Conservation (phyloP, 2,797 vertebrate species). For the Numenius phaeopus region DNA sequence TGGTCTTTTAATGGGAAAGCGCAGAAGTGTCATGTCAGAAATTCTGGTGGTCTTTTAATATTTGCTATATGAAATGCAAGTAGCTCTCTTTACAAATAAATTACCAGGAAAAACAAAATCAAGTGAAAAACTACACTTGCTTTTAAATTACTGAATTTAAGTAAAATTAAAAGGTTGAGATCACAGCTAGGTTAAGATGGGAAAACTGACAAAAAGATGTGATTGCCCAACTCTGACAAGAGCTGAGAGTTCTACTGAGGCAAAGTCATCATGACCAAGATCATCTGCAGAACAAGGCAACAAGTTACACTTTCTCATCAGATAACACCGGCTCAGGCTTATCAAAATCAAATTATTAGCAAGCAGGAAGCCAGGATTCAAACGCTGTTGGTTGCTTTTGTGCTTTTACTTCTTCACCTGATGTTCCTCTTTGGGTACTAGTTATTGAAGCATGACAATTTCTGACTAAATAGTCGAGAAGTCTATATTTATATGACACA, state of each 20-base stretch:
- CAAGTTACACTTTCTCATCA: neutral
- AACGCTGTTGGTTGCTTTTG: neutral
- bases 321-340: neutral
- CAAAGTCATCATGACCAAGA: neutral
- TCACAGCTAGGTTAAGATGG: neutral
- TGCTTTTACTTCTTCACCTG: neutral
- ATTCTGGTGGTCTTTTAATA: neutral
- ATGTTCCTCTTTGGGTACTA: neutral
- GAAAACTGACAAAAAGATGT: neutral
- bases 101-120: neutral
- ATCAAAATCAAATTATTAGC: constrained; percentile 41
- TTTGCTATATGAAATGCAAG: neutral
- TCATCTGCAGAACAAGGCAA: neutral
- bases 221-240: neutral
- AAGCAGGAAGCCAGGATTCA: neutral
- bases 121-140: neutral
- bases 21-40: neutral
- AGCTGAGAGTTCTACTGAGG: neutral
- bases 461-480: neutral
- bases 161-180: neutral
- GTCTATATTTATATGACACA: neutral
- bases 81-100: neutral
- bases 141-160: neutral
- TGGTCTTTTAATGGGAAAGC: neutral
- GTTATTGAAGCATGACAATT: neutral